Evolutionary conservation across 2,888 invertebrate species (phyloP), one percentile per base, ranked within the genome.

Genomic region (Drosophila picticornis): DNA sequence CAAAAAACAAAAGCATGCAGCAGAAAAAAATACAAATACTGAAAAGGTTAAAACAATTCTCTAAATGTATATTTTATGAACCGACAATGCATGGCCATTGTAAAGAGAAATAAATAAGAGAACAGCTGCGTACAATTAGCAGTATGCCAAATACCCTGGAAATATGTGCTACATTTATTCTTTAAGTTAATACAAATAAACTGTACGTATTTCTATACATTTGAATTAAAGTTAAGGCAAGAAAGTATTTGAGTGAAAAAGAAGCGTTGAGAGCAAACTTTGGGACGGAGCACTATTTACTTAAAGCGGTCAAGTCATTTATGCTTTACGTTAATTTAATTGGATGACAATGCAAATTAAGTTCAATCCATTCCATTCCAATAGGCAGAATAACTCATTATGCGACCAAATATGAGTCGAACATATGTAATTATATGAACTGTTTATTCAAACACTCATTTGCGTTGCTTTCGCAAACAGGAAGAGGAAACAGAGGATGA

Each of bases 61-160:
- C 63, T 68, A 55, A 71, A 87, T 84, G 84, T 71, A 87, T 87
- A 68, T 89, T 84, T 66, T 59, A 72, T 79, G 88, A 78, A 63
- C 61, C 66, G 19, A 55, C 80, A 74, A 66, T 58, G 56, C 72
- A 65, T 66, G 63, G 52, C 66, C 67, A 73, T 63, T 25, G 50
- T 55, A 65, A 50, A 22, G 52, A 46, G 25, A 50, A 63, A 51
- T 48, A 57, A 72, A 48, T n/a, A 36, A 36, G 29, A 31, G 22
- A 9, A 48, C 29, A 61, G 27, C n/a, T 10, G 52, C 34, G 53
- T 32, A 1, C 11, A 5, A 10, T 3, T 9, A 1, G 0, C 2
- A 2, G 38, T 31, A 34, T 16, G 13, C 4, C n/a, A 6, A 43
- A 71, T 65, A 65, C 72, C 53, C 77, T 56, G 13, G 6, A 2